phyloP scores from a whole-genome alignment of 2,113 vertebrate genomes.

The Triplophysa dalaica region DNA sequence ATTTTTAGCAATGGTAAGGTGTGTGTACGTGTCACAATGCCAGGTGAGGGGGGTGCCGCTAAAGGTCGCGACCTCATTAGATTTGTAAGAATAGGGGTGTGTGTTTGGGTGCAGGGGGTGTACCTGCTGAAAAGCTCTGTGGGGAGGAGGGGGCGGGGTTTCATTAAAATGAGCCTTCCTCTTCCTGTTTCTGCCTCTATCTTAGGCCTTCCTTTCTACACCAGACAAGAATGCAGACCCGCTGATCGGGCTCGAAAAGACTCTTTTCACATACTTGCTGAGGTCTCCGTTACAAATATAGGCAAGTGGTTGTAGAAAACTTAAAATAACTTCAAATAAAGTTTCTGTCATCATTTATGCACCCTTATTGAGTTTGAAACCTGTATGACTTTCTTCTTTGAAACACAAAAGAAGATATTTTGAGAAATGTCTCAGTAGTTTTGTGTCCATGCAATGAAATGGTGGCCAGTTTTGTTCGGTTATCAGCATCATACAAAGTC shows the following conservation, averaged over 20 bases:
- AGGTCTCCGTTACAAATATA: neutral
- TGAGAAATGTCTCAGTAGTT: too few relatives aligned
- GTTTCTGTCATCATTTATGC: too few relatives aligned
- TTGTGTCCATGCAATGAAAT: too few relatives aligned
- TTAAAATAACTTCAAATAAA: too few relatives aligned
- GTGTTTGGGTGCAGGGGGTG: conserved; percentile 69
- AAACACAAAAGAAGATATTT: too few relatives aligned
- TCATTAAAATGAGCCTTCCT: conserved; percentile 52
- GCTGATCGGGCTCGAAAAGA: neutral
- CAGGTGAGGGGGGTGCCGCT: conserved; percentile 85
- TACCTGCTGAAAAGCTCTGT: conserved; percentile 76
- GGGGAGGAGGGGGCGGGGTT: conserved; percentile 35
- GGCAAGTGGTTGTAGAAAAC: conserved; percentile 4
- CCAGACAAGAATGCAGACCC: neutral
- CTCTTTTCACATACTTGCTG: neutral
- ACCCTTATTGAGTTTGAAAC: too few relatives aligned
- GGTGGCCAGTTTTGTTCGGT: too few relatives aligned
- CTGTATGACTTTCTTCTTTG: too few relatives aligned
- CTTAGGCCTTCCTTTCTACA: neutral
- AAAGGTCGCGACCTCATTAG: conserved; percentile 84
- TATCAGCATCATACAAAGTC: too few relatives aligned
- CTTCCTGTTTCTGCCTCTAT: conserved; percentile 13
- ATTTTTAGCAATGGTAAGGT: conserved; percentile 73
- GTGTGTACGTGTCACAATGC: conserved; percentile 80
- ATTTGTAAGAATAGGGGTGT: conserved; percentile 74